Conservation (phyloP, 1,140 invertebrate genomes). For the Drosophila watanabei region DNA sequence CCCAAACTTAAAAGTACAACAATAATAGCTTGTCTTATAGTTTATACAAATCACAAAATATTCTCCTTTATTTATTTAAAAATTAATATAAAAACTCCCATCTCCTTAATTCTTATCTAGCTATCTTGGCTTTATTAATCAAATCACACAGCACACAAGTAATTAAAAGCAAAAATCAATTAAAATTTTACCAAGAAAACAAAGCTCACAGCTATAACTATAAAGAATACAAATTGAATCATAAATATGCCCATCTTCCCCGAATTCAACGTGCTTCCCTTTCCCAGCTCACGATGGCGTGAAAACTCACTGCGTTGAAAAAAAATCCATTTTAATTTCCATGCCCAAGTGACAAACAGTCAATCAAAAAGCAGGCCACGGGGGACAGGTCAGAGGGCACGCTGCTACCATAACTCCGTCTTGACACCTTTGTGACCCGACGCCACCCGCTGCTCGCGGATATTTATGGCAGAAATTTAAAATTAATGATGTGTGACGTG, state of each 20-base stretch:
- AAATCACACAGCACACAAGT: background rate
- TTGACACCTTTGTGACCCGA: slow-evolving; percentile 58
- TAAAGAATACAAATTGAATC: slow-evolving; percentile 7
- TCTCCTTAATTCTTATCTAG: background rate
- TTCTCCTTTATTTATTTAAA: no score
- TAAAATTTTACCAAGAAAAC: background rate
- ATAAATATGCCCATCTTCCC: slow-evolving; percentile 25
- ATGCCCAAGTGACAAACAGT: slow-evolving; percentile 52
- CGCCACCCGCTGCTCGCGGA: slow-evolving; percentile 37
- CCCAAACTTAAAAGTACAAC: no score
- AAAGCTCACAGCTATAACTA: background rate
- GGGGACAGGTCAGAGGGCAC: slow-evolving; percentile 27
- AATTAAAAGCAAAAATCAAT: background rate
- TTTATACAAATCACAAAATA: no score
- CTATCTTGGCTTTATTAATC: background rate
- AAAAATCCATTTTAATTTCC: slow-evolving; percentile 72
- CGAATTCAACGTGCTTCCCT: slow-evolving; percentile 1
- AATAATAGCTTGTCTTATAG: no score
- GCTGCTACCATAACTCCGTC: slow-evolving; percentile 44
- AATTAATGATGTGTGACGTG: slow-evolving; percentile 82
- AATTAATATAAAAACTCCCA: background rate
- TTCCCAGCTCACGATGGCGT: background rate
- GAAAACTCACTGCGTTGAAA: background rate
- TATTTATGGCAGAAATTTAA: slow-evolving; percentile 80
- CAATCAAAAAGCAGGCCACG: slow-evolving; percentile 44